Percentiles rank a stretch among this genome's conserved stretches.
These are phyloP conservation scores for Accipiter virgatus DNA, from an alignment of 2,113 vertebrate species.

Conservation along the genomic window DNA sequence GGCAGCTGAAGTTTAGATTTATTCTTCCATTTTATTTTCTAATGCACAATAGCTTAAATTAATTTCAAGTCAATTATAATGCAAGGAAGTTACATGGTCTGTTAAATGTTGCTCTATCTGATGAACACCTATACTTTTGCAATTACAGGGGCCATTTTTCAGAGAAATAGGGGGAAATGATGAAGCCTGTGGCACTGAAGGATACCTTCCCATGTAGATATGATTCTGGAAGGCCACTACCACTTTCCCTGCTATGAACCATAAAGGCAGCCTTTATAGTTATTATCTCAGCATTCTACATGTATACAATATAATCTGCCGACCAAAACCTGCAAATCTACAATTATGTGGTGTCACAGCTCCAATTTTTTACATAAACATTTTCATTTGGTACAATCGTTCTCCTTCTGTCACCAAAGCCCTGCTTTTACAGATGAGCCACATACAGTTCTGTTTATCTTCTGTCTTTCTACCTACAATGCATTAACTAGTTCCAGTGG, in stretches of 20 bases:
- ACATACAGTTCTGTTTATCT: constrained; percentile 37
- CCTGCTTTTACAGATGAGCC: not conserved
- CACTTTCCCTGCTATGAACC: not conserved
- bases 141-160: not conserved
- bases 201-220: not conserved
- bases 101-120: not conserved
- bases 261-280: not conserved
- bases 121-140: not conserved
- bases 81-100: not conserved
- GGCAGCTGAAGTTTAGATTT: not conserved
- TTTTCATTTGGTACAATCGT: not conserved
- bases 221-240: not conserved
- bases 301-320: not conserved
- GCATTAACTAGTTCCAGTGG: constrained; percentile 71
- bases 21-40: not conserved
- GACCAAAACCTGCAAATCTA: not conserved
- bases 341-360: not conserved
- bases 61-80: not conserved
- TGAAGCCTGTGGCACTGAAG: not conserved
- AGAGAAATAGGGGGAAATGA: not conserved
- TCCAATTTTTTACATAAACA: not conserved
- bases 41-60: not conserved
- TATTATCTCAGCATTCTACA: not conserved
- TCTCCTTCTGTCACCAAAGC: not conserved
- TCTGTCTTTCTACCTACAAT: constrained; percentile 54